phyloP scores from a whole-genome alignment of 1,140 invertebrate genomes.

The Luehdorfia chinensis region DNA sequence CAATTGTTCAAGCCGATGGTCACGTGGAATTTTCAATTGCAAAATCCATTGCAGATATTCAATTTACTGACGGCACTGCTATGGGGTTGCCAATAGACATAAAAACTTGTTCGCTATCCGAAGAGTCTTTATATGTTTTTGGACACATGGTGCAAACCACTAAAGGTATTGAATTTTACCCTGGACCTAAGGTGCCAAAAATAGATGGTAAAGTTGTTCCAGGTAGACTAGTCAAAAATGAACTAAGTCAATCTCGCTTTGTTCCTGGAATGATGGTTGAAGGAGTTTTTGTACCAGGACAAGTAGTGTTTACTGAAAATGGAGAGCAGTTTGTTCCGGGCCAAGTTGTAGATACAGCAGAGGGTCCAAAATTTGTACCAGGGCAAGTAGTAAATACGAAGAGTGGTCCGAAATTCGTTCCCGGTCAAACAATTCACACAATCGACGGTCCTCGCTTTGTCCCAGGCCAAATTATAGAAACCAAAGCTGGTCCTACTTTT shows the following conservation, averaged over 20 bases:
- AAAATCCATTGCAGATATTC: conserved; percentile 78
- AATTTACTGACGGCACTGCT: conserved; percentile 73
- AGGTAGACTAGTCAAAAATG: conserved; percentile 81
- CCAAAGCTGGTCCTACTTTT: conserved; percentile 84
- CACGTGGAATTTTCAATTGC: conserved; percentile 80
- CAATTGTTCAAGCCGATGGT: conserved; percentile 67
- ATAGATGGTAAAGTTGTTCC: conserved; percentile 81
- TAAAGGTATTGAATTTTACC: conserved; percentile 84
- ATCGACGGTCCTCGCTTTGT: conserved; percentile 83
- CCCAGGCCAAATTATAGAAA: conserved; percentile 85
- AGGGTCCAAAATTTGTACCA: conserved; percentile 83
- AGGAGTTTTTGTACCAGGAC: conserved; percentile 83
- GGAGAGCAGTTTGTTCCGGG: conserved; percentile 87
- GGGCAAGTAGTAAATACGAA: conserved; percentile 84
- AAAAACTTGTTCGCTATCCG: conserved; percentile 75
- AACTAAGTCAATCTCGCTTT: conserved; percentile 80
- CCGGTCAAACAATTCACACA: conserved; percentile 83
- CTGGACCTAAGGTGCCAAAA: conserved; percentile 73
- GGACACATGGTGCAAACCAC: conserved; percentile 84
- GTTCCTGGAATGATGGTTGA: conserved; percentile 84
- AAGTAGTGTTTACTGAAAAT: conserved; percentile 82
- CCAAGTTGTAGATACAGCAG: conserved; percentile 83
- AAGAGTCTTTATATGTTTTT: conserved; percentile 79
- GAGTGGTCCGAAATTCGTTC: conserved; percentile 83
- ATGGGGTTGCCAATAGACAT: conserved; percentile 79